These are phyloP conservation scores for Morpho achilles DNA, from an alignment of 2,888 invertebrate species.

Conservation along the genomic window DNA sequence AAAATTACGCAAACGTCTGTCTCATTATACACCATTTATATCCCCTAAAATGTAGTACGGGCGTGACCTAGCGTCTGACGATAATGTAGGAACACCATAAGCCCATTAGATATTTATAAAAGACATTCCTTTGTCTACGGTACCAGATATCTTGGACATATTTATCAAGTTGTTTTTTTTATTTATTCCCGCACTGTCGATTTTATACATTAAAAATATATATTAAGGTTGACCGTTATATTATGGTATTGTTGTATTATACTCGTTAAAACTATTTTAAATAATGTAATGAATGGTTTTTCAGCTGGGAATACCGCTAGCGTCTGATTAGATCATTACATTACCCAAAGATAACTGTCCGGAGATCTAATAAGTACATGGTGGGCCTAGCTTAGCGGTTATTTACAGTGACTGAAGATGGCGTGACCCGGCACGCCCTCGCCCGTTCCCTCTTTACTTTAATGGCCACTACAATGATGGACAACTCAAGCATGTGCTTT, in stretches of 20 bases:
- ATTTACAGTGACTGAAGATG: conserved; percentile 32
- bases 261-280: too few relatives aligned
- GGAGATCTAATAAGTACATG: background rate
- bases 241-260: too few relatives aligned
- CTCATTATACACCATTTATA: conserved; percentile 13
- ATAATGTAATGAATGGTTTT: too few relatives aligned
- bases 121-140: background rate
- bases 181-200: too few relatives aligned
- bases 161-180: too few relatives aligned
- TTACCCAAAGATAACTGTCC: too few relatives aligned
- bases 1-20: background rate
- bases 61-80: conserved; percentile 18
- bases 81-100: background rate
- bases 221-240: too few relatives aligned
- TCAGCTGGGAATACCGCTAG: too few relatives aligned
- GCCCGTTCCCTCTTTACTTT: conserved; percentile 49
- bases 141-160: too few relatives aligned
- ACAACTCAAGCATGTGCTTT: conserved; percentile 49
- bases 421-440: conserved; percentile 63
- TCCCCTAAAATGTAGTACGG: conserved; percentile 13
- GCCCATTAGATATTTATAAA: background rate
- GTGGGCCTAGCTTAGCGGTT: conserved; percentile 7
- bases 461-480: conserved; percentile 66
- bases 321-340: too few relatives aligned
- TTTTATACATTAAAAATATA: too few relatives aligned